Base-by-base conservation (phyloP, 2,888 invertebrate genomes). In the Nemotelus pantherinus region DNA sequence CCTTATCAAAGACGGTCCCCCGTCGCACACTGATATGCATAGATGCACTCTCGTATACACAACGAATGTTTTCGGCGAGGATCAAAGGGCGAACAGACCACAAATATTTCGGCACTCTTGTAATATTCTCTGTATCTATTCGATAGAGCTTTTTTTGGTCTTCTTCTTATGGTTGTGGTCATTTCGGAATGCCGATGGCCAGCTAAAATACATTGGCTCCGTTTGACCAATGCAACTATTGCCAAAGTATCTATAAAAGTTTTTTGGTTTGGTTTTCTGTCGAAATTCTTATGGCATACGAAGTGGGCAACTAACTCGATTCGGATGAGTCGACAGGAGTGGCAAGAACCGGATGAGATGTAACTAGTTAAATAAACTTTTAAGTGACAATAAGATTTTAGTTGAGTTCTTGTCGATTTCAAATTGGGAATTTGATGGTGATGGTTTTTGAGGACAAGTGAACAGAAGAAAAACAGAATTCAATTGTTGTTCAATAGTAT, bases 201-300 rank as follows among this genome's bases (percentile, higher is more conserved):
- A 55, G 25, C 10, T 43, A 55, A 70, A 55, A 48, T 39, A 39
- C 48, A 74, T 74, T 74, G 74, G 74, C 74, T 60, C 74, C 74
- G 63, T 60, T 74, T 60, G 63, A 60, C 74, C 48, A 63, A 43
- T 74, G 63, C 63, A 60, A 74, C 60, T 50, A 48, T 60, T 74
- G 74, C 74, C 74, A 74, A 74, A 74, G 74, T 60, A 74, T 41
- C 63, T 50, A 74, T 60, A 74, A 74, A 74, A 74, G 63, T 60
- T 72, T 48, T 3, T 25, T 25, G 25, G 25, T 25, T 25, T 1
- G 25, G 25, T 25, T 48, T 60, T 74, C 48, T 47, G 47, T 50
- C 41, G 48, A 55, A 70, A 70, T 74, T 74, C 74, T 74, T 63
- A 74, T 63, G 63, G 60, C 47, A 74, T 25, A 25, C 25, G 25